Percentiles rank a stretch among this genome's conserved stretches.
These are phyloP conservation scores for Dicaeum eximium DNA, from an alignment of 2,113 vertebrate genomes.

Conservation along the genomic window DNA sequence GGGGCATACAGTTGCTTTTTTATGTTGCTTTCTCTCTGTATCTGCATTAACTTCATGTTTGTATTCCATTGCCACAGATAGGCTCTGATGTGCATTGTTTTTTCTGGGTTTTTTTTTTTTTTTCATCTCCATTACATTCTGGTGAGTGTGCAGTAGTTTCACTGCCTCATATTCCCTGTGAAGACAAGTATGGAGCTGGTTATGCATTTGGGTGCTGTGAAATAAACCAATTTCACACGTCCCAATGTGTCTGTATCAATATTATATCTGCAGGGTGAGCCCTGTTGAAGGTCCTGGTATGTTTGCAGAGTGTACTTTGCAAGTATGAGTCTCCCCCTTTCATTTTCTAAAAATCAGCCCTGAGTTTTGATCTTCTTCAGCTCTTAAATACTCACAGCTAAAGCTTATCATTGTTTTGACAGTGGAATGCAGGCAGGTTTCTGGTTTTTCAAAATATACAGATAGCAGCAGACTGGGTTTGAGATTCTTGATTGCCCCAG, in stretches of 20 bases:
- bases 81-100: not conserved
- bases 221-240: not conserved
- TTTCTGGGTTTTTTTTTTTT: not conserved
- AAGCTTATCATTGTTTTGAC: not conserved
- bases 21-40: not conserved
- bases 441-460: not conserved
- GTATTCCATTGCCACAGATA: not conserved
- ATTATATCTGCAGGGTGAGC: not conserved
- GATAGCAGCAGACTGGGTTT: not conserved
- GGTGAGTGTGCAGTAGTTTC: not conserved
- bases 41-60: not conserved
- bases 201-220: not conserved
- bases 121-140: not conserved
- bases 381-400: not conserved
- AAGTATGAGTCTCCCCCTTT: not conserved
- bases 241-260: not conserved
- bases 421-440: not conserved
- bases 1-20: not conserved
- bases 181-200: not conserved
- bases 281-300: not conserved
- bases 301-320: not conserved
- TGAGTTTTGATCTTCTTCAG: not conserved
- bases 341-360: not conserved
- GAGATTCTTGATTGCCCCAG: not conserved
- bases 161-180: not conserved